Conservation (phyloP, 2,797 vertebrate genomes). For the Tokudaia muenninki region DNA sequence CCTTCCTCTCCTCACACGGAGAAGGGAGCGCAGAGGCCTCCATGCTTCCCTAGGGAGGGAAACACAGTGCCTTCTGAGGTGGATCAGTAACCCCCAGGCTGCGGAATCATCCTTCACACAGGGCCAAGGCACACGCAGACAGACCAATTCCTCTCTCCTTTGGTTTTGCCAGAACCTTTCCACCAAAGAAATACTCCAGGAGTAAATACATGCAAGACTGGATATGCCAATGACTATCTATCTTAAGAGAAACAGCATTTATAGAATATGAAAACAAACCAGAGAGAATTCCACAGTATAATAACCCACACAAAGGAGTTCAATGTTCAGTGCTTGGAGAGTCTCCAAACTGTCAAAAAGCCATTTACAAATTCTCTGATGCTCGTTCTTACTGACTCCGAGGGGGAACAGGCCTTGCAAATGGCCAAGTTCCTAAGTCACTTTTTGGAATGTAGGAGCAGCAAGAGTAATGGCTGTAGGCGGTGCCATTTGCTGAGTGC, state of each 20-base stretch:
- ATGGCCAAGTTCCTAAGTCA: not conserved
- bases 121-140: not conserved
- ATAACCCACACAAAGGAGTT: not conserved
- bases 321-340: constrained; percentile 25
- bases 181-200: not conserved
- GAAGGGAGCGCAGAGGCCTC: not conserved
- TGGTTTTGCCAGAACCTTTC: not conserved
- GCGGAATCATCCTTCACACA: not conserved
- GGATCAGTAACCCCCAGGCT: too few relatives aligned
- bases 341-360: not conserved
- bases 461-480: not conserved
- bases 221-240: not conserved
- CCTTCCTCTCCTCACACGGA: not conserved
- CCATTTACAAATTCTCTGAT: not conserved
- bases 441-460: not conserved
- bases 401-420: not conserved
- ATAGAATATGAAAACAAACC: constrained; percentile 23
- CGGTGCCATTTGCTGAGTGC: not conserved
- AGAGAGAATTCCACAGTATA: not conserved
- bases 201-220: not conserved
- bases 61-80: not conserved
- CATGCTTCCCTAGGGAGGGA: not conserved
- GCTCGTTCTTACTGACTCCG: constrained; percentile 11
- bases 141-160: not conserved
- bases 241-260: not conserved